Evolutionary conservation across 2,113 vertebrate genomes (phyloP).

Genomic region (Apus apus): DNA sequence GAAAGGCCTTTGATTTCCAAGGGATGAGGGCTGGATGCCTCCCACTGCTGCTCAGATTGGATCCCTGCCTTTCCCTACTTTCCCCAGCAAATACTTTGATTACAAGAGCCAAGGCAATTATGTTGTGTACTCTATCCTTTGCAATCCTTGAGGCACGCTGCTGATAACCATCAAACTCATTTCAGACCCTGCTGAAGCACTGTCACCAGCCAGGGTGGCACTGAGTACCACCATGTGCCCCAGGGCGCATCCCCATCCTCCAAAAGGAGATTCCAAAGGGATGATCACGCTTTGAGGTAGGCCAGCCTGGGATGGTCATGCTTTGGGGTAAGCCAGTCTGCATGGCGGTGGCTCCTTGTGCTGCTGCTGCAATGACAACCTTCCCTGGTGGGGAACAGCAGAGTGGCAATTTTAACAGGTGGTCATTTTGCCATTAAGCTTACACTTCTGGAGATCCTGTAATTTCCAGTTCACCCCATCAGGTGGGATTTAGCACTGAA

Average conservation of each 20-base stretch:
- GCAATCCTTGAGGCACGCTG: not conserved
- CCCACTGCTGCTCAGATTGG: not conserved
- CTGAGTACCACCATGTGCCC: not conserved
- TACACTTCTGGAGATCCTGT: not conserved
- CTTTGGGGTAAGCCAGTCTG: not conserved
- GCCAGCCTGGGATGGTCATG: rapidly evolving
- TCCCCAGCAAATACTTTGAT: not conserved
- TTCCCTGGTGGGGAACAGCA: not conserved
- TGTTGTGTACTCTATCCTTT: not conserved
- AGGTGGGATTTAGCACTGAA: not conserved
- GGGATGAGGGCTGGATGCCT: not conserved
- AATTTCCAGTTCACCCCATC: rapidly evolving
- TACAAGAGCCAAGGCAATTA: not conserved
- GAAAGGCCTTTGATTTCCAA: not conserved
- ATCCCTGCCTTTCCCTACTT: not conserved
- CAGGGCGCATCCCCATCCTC: not conserved
- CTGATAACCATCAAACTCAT: not conserved
- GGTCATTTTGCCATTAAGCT: not conserved
- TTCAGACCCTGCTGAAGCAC: not conserved
- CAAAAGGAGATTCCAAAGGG: not conserved
- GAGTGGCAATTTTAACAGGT: not conserved
- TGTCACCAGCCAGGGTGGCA: not conserved
- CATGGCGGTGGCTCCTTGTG: rapidly evolving
- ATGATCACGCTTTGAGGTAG: rapidly evolving
- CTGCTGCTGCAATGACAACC: rapidly evolving